Evolutionary conservation across 1,140 invertebrate species (phyloP), one percentile per base, ranked within the genome.

Genomic region (Euwallacea fornicatus): DNA sequence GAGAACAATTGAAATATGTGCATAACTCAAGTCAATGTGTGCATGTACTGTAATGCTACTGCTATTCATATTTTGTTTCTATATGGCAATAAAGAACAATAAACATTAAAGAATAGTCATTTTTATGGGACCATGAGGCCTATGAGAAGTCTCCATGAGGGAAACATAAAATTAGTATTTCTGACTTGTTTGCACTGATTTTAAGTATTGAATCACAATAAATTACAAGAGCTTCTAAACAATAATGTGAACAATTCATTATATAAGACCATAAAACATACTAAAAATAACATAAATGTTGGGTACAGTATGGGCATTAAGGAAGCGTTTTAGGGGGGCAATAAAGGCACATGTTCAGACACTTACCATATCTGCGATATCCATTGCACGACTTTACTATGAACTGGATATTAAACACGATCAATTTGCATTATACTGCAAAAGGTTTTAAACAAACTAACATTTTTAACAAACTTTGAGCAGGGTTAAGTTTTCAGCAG

Each of bases 401-500:
- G 65, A 16, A 60, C 59, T 54, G 13, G 67, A 59, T 72, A 50
- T 62, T 70, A 69, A 53, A 64, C 42, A 56, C 54, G 66, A 64
- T 64, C 67, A 58, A 73, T 63, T 71, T 56, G 46, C 33, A 71
- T 69, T 70, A 56, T 60, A 47, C 43, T 61, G 55, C 13, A 33
- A 47, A 41, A 16, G 21, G 41, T 54, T 16, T 43, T 42, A 46
- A 21, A 47, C 9, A 68, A 71, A 65, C 55, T 56, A 71, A 71
- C 72, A 73, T 75, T 16, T 74, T 65, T 68, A 54, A 65, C 66
- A 68, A 68, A 46, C 58, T 71, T 64, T 69, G 21, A 54, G 42
- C 42, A 74, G 72, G 74, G 72, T 75, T 75, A 75, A 73, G 68
- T 75, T 71, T 71, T 75, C 74, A 74, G 73, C 73, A 73, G 68